Conservation (phyloP, 2,888 invertebrate species). For the Dolomedes plantarius region DNA sequence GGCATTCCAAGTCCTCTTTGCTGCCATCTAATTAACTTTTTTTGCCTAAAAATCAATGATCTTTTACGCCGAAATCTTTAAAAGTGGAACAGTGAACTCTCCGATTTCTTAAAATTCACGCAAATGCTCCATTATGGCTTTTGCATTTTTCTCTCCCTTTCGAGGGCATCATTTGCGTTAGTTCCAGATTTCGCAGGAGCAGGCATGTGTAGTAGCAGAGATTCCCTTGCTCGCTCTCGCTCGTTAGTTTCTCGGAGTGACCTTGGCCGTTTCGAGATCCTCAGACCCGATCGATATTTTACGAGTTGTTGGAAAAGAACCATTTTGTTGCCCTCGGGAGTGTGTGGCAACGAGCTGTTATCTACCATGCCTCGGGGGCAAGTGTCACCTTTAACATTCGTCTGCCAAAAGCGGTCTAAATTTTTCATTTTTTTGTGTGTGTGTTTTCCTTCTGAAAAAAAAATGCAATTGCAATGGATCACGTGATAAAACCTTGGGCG, state of each 20-base stretch:
- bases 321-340: background rate
- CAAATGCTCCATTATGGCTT: background rate
- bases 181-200: background rate
- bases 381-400: background rate
- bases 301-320: background rate
- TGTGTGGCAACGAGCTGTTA: background rate
- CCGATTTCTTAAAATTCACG: slow-evolving; percentile 8
- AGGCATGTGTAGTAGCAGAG: too few species aligned
- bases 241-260: slow-evolving; percentile 10
- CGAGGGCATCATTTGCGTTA: background rate
- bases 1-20: too few species aligned
- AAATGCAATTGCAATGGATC: too few species aligned
- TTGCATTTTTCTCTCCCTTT: background rate
- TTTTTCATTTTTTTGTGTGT: background rate
- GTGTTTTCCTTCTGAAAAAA: too few species aligned
- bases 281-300: slow-evolving; percentile 30
- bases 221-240: background rate
- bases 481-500: too few species aligned
- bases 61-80: background rate
- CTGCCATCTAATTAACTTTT: background rate
- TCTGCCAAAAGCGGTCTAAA: background rate
- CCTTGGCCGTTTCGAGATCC: slow-evolving; percentile 40
- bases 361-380: background rate
- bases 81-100: background rate
- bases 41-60: background rate